These are phyloP conservation scores for Dichetophora obliterata DNA, from an alignment of 2,888 invertebrate genomes.

Conservation along the genomic window DNA sequence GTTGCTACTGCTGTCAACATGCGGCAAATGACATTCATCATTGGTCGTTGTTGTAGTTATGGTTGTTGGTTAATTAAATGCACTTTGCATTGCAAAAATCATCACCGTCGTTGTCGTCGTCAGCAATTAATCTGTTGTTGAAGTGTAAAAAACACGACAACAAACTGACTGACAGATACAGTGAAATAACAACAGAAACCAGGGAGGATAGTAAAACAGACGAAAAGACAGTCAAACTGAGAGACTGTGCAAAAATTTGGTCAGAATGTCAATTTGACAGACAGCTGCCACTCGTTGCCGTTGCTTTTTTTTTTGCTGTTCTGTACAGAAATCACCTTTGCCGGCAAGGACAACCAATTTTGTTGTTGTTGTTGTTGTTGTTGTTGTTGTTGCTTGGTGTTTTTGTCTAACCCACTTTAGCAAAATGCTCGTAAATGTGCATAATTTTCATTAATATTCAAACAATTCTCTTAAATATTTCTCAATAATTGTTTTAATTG, in stretches of 20 bases:
- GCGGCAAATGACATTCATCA: background rate
- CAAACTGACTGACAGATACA: constrained; percentile 45
- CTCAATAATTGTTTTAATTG: constrained; percentile 28
- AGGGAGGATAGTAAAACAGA: background rate
- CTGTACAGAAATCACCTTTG: constrained; percentile 34
- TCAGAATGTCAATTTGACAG: constrained; percentile 60
- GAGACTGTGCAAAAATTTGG: constrained; percentile 51
- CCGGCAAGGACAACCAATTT: constrained; percentile 1
- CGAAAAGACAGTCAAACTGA: background rate
- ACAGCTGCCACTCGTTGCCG: constrained; percentile 53
- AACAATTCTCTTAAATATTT: background rate
- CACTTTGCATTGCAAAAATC: constrained; percentile 49
- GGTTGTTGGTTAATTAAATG: constrained; percentile 41
- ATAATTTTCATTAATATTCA: constrained; percentile 32
- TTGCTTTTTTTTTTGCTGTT: constrained; percentile 10
- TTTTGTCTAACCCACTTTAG: constrained; percentile 23
- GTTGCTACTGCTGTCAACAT: background rate
- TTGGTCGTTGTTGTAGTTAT: constrained; percentile 12
- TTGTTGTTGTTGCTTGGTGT: constrained; percentile 17
- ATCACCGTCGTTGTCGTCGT: constrained; percentile 37
- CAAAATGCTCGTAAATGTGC: background rate
- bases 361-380: background rate
- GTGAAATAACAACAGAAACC: too few species aligned
- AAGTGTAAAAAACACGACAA: constrained; percentile 44
- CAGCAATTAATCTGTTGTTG: constrained; percentile 51